Percentiles rank a stretch among this genome's conserved stretches.
These are phyloP conservation scores for Anorthoa munda DNA, from an alignment of 2,888 invertebrate genomes.

Conservation along the genomic window DNA sequence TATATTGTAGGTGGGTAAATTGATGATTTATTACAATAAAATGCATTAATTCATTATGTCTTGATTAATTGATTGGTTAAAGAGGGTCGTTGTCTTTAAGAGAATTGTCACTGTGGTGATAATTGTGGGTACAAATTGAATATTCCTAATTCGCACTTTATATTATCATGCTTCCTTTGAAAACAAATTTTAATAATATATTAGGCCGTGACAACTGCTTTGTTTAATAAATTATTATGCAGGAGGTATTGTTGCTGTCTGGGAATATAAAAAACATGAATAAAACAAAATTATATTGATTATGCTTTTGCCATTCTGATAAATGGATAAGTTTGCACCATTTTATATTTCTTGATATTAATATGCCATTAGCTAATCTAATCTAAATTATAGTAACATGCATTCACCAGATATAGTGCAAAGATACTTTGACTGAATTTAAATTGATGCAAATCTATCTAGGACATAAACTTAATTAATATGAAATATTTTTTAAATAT, in stretches of 20 bases:
- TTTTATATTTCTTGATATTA: background rate
- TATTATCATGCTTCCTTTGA: conserved; percentile 17
- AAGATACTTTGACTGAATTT: background rate
- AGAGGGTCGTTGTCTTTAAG: background rate
- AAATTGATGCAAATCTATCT: too few relatives aligned
- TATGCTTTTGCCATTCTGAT: background rate
- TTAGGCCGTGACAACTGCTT: conserved; percentile 25
- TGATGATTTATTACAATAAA: conserved; percentile 13
- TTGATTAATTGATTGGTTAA: conserved; percentile 4
- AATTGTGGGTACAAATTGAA: conserved; percentile 5
- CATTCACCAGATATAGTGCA: background rate
- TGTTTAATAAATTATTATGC: conserved; percentile 8
- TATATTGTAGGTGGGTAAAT: conserved; percentile 21
- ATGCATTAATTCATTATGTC: conserved; percentile 10
- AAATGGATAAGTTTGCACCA: background rate
- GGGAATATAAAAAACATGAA: background rate
- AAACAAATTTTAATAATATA: conserved; percentile 19
- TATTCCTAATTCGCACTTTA: conserved; percentile 8
- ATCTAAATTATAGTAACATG: background rate
- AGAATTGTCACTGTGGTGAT: conserved; percentile 25
- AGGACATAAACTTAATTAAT: too few relatives aligned
- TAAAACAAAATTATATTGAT: background rate
- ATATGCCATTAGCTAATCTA: background rate
- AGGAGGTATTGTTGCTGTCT: background rate
- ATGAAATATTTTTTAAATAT: too few relatives aligned